Conservation (phyloP, 1,140 invertebrate species). For the Telenomus remus region DNA sequence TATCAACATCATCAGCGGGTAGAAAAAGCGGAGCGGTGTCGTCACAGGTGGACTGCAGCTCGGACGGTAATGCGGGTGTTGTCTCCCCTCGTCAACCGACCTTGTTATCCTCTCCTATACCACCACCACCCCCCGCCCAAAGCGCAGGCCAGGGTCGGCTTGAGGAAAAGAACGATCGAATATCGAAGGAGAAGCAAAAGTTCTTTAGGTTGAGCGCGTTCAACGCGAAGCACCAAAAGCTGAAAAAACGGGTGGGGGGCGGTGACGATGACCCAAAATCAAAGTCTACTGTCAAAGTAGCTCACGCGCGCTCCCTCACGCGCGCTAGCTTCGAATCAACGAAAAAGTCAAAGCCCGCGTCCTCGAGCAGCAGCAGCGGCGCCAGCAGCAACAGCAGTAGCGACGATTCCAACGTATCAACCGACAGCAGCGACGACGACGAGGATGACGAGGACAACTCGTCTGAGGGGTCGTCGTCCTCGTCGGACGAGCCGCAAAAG, state of each 20-base stretch:
- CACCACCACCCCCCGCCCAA: constrained; percentile 72
- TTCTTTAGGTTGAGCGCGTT: constrained; percentile 87
- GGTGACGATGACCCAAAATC: constrained; percentile 50
- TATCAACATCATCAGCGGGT: constrained; percentile 60
- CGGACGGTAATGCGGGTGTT: constrained; percentile 79
- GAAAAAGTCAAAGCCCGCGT: constrained; percentile 23
- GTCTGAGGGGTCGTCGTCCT: constrained; percentile 61
- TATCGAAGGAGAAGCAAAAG: constrained; percentile 90
- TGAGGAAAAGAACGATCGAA: constrained; percentile 81
- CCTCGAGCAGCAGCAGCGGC: constrained; percentile 59
- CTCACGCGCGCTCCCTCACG: constrained; percentile 47
- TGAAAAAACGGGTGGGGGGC: constrained; percentile 71
- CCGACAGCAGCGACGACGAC: constrained; percentile 63
- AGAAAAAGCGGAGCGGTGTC: constrained; percentile 66
- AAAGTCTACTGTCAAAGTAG: constrained; percentile 12
- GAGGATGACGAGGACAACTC: constrained; percentile 60
- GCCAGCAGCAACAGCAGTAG: constrained; percentile 64
- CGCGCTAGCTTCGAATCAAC: constrained; percentile 27
- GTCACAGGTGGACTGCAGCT: constrained; percentile 75
- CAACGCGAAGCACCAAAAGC: constrained; percentile 77
- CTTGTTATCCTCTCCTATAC: constrained; percentile 71
- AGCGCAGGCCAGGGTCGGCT: constrained; percentile 72
- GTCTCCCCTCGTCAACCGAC: constrained; percentile 75
- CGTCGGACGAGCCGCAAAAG: constrained; percentile 55
- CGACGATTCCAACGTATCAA: constrained; percentile 58